Percentiles rank a stretch among this genome's conserved stretches.
Evolutionary conservation across 1,140 invertebrate genomes (phyloP).

Genomic region (Pemphigus obesinymphae): DNA sequence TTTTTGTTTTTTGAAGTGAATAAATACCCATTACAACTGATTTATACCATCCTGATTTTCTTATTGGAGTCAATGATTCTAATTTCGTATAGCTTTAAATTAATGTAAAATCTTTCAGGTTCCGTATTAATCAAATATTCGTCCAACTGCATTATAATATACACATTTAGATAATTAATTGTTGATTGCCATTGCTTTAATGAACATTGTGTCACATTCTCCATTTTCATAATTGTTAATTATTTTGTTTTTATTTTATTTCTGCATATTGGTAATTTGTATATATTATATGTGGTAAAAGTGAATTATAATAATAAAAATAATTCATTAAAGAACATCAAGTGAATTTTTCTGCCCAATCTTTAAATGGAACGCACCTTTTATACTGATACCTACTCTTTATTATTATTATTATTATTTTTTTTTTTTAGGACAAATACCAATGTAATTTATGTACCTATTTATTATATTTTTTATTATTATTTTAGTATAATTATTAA

Average conservation of each 20-base stretch:
- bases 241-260: not conserved
- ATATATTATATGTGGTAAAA: not conserved
- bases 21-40: too few species aligned
- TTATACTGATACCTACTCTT: not conserved
- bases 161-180: not conserved
- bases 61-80: too few species aligned
- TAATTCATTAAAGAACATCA: not conserved
- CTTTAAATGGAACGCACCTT: not conserved
- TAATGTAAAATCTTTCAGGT: not conserved
- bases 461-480: constrained; percentile 27
- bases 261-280: not conserved
- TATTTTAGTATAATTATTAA: constrained; percentile 31
- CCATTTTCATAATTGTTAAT: not conserved
- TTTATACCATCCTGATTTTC: too few species aligned
- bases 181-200: not conserved
- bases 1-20: too few species aligned
- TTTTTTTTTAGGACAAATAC: not conserved
- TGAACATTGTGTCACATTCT: not conserved
- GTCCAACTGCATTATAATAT: not conserved
- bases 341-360: not conserved
- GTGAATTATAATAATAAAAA: too few species aligned
- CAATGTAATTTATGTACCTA: not conserved
- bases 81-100: not conserved
- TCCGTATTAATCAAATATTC: not conserved
- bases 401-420: not conserved